Conservation (phyloP, 2,797 vertebrate genomes). For the Triplophysa yarkandensis region DNA sequence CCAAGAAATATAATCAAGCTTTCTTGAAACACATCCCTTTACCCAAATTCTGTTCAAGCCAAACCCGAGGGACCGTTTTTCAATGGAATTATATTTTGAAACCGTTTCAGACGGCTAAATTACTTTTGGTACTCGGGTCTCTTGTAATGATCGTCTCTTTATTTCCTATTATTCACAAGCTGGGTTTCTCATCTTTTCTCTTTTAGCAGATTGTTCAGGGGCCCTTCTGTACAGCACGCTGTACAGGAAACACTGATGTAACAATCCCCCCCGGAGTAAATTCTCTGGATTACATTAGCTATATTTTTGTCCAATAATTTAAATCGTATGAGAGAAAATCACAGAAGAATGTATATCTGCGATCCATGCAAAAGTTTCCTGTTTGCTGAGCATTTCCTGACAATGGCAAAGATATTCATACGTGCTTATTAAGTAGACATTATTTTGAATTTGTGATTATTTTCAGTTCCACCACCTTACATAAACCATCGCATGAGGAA, state of each 20-base stretch:
- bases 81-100: slow-evolving; percentile 30
- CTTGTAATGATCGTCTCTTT: background rate
- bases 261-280: background rate
- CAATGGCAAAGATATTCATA: slow-evolving; percentile 17
- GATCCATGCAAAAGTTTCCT: slow-evolving; percentile 21
- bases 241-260: slow-evolving; percentile 10
- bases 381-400: slow-evolving; percentile 3
- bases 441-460: too few species aligned
- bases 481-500: too few species aligned
- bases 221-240: background rate
- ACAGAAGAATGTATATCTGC: slow-evolving; percentile 4
- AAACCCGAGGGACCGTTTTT: background rate
- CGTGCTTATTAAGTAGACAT: too few species aligned
- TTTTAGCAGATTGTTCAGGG: background rate
- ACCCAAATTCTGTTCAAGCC: background rate
- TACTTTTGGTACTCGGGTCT: slow-evolving; percentile 1
- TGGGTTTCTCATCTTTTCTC: slow-evolving; percentile 4
- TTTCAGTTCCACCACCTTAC: too few species aligned
- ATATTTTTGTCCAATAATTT: background rate
- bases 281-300: background rate
- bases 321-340: background rate
- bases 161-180: background rate
- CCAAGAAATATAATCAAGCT: background rate
- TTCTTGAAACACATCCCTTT: background rate
- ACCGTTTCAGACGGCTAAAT: slow-evolving; percentile 30